Evolutionary conservation across 2,888 invertebrate genomes (phyloP), one percentile per base, ranked within the genome.

Genomic region (Pammene fasciana): DNA sequence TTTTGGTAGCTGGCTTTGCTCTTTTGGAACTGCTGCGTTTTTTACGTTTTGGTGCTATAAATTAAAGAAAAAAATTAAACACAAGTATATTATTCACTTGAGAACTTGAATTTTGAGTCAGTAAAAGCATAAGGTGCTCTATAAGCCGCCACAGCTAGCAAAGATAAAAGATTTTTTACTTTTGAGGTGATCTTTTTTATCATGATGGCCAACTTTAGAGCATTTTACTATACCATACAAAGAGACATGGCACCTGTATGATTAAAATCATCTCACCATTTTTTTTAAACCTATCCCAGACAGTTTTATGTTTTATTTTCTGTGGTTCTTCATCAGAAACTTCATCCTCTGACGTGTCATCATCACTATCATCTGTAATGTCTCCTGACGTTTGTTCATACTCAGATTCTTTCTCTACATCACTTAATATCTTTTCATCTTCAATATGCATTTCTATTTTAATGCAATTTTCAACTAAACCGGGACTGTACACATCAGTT

Each of bases 281-380:
- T 72, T 83, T 82, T 72, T 82, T 82, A 65, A 68, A 74, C 68
- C 80, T 73, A 36, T 80, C 78, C 38, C 60, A 60, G 48, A 71
- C 50, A 76, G 74, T 78, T 76, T 87, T 86, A 81, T 83, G 77
- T 67, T 81, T 80, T 18, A 78, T 74, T 2, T n/a, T 46, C 71
- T 75, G 72, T 57, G 72, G n/a, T n/a, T 90, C 89, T 73, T 90
- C 83, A 43, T 90, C 90, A 0, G 89, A 86, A 41, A 80, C 76
- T 38, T 73, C 75, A 3, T 77, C 79, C n/a, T 76, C 71, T 5
- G 65, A 56, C 26, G 43, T 60, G 52, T 72, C 67, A 18, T 50
- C 50, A 18, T 50, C 50, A 50, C 50, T 50, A 18, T 50, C 50
- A 50, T 16, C 18, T 18, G 16, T 50, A 18, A 50, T 1, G 16